phyloP scores from a whole-genome alignment of 2,113 vertebrate genomes.

The Pterocles orientalis region DNA sequence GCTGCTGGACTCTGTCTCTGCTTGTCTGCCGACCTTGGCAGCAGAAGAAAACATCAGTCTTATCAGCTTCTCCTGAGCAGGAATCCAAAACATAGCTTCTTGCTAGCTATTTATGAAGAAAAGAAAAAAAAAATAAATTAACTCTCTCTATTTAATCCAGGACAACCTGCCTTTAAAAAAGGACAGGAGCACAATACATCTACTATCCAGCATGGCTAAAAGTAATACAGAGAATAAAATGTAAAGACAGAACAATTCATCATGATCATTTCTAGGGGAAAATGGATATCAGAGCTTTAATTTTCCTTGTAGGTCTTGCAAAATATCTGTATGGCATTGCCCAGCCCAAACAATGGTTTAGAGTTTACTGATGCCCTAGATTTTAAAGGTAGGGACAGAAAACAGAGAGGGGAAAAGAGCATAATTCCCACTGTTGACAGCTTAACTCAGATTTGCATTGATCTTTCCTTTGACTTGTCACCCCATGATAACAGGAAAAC shows the following conservation, averaged over 20 bases:
- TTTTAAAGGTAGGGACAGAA: not conserved
- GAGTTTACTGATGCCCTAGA: not conserved
- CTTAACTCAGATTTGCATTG: not conserved
- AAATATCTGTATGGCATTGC: not conserved
- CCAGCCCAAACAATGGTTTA: not conserved
- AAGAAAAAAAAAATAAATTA: no score
- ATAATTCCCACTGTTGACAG: not conserved
- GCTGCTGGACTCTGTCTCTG: no score
- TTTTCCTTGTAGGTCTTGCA: not conserved
- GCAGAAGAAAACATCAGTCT: no score
- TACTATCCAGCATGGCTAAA: not conserved
- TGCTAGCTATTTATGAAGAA: no score
- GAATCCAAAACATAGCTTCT: no score
- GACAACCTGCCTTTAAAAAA: not conserved
- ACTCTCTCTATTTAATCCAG: no score
- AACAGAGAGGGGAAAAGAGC: not conserved
- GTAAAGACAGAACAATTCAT: not conserved
- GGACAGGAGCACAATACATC: not conserved
- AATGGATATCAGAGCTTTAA: not conserved
- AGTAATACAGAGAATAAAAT: not conserved
- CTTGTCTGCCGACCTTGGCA: no score
- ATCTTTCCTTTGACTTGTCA: not conserved
- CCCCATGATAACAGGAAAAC: not conserved
- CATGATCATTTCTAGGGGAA: not conserved
- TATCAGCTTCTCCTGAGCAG: no score